Evolutionary conservation across 2,888 invertebrate genomes (phyloP), one percentile per base, ranked within the genome.

Genomic region (Diaperis boleti): DNA sequence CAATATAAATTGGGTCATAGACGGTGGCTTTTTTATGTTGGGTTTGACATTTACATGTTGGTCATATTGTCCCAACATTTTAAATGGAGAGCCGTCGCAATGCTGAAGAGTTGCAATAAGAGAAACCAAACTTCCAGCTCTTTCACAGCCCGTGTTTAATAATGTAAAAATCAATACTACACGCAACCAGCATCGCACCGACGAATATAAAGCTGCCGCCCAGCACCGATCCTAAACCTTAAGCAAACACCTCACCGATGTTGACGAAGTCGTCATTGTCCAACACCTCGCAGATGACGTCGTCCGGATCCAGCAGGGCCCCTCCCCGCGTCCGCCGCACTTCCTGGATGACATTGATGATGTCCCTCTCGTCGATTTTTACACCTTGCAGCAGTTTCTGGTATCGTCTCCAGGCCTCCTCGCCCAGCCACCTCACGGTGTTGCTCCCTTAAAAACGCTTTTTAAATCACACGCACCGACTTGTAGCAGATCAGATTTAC

Each of bases 231-330:
- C n/a, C 6, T 5, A 26, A 5, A 8, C 26, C n/a, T 5, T 26
- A 26, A 1, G 26, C 6, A 33, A 33, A 33, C n/a, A 42, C 42
- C 10, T 11, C 77, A 86, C 86, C 85, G 20, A 87, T 82, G 11
- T 85, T 83, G 7, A 88, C 83, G 74, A 85, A 87, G 69, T 88
- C 88, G 70, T 86, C 85, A 71, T 87, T 86, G 67, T 86, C 85
- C 13, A 88, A 76, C 4, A 87, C 84, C 55, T 85, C 83, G 39
- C 75, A 76, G 37, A 87, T 81, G 8, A 76, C 49, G 72, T 88
- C 87, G 64, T 84, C 85, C 0, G 82, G 82, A 72, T 87, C 87
- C 18, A 87, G 74, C 33, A 87, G 81, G 2, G 86, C 86, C 3
- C 86, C 86, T 1, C 87, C 87, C 69, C 85, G 79, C 0, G 86